phyloP scores from a whole-genome alignment of 2,113 vertebrate species.

The Podiceps cristatus region DNA sequence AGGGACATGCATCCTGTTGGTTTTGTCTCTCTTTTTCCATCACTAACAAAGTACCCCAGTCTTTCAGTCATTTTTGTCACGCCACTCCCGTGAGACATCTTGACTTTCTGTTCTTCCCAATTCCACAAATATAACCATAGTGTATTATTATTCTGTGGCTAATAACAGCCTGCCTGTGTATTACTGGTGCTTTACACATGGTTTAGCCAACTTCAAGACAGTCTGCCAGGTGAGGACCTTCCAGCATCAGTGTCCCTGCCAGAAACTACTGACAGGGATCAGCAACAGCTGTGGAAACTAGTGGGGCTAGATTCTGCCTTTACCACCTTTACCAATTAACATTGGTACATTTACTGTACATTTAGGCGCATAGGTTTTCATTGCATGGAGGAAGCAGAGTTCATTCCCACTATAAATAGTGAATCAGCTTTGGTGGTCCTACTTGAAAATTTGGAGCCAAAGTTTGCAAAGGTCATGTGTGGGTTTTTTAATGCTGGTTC shows the following conservation, averaged over 20 bases:
- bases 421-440: not conserved
- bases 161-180: not conserved
- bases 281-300: not conserved
- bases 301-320: not conserved
- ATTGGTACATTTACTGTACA: not conserved
- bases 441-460: not conserved
- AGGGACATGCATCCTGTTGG: not conserved
- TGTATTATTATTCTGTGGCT: not conserved
- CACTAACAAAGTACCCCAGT: not conserved
- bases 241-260: not conserved
- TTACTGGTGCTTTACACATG: not conserved
- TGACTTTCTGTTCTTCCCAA: not conserved
- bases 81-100: not conserved
- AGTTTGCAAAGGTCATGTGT: not conserved
- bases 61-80: not conserved
- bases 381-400: not conserved
- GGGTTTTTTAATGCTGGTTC: not conserved
- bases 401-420: not conserved
- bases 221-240: not conserved
- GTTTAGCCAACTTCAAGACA: not conserved
- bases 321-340: not conserved
- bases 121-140: not conserved
- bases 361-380: not conserved
- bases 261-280: not conserved
- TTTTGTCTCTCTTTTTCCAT: not conserved